Evolutionary conservation across 37 sponge, comb jelly and placozoan species (phyloP).

Genomic region (Spongilla lacustris): DNA sequence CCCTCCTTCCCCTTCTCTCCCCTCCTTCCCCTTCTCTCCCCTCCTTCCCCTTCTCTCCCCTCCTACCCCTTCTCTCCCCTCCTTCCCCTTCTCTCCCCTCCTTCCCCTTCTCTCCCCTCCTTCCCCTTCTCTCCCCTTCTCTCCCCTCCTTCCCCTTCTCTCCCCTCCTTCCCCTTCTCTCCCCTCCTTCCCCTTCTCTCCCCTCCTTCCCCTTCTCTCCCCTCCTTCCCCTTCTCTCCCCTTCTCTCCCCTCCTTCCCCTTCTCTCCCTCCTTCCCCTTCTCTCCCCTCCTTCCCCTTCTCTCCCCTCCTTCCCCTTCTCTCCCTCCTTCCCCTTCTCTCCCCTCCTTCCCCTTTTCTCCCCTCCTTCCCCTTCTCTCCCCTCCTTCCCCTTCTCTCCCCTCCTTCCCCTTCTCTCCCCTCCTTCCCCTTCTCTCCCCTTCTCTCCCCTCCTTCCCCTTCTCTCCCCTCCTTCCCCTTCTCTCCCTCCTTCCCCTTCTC

Average conservation of each 20-base stretch:
- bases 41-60: background rate
- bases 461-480: background rate
- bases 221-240: background rate
- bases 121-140: background rate
- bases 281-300: background rate
- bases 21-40: background rate
- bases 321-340: conserved; percentile 1
- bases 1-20: background rate
- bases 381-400: conserved; percentile 14
- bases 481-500: conserved; percentile 10
- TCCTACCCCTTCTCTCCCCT: background rate
- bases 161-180: background rate
- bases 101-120: background rate
- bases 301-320: conserved; percentile 2
- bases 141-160: background rate
- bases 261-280: background rate
- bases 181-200: background rate
- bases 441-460: too few species aligned
- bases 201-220: background rate
- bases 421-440: conserved; percentile 2
- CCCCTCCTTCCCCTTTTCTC: background rate
- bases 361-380: background rate
- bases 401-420: conserved; percentile 2
- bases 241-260: background rate
- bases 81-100: background rate